Evolutionary conservation across 2,888 invertebrate genomes (phyloP).

Genomic region (Cantharis nigra): DNA sequence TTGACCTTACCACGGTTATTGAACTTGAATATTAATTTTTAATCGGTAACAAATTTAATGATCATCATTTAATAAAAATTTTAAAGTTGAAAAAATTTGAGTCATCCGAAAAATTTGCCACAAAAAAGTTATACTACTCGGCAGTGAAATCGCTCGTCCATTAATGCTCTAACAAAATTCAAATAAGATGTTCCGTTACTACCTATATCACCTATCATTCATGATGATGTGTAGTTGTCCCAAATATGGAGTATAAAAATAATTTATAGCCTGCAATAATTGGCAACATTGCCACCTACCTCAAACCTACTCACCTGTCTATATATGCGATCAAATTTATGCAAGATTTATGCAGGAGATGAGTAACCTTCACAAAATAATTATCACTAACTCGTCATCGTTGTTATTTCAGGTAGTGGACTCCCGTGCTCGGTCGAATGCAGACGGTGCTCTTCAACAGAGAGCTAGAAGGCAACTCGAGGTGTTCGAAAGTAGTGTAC

Average conservation of each 20-base stretch:
- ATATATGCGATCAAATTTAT: constrained; percentile 27
- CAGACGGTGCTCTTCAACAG: constrained; percentile 59
- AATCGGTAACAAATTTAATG: not conserved
- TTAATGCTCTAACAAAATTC: constrained; percentile 1
- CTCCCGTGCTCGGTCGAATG: constrained; percentile 58
- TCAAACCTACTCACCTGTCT: constrained; percentile 27
- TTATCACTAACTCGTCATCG: constrained; percentile 37
- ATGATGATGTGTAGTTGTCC: constrained; percentile 15
- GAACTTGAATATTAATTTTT: constrained; percentile 13
- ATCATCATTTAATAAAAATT: not conserved
- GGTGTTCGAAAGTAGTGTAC: constrained; percentile 71
- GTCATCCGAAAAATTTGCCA: not conserved
- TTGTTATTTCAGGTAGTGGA: constrained; percentile 58
- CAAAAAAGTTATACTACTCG: not conserved
- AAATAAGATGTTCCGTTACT: constrained; percentile 21
- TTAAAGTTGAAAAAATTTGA: not conserved
- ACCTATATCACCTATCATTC: constrained; percentile 11
- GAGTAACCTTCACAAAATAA: constrained; percentile 42
- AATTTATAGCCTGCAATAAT: constrained; percentile 24
- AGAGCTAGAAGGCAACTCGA: constrained; percentile 65
- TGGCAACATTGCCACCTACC: constrained; percentile 28
- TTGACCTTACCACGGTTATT: constrained; percentile 26
- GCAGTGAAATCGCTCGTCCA: not conserved
- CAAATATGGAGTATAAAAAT: constrained; percentile 29
- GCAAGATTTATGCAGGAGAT: constrained; percentile 28